Percentiles rank a stretch among this genome's conserved stretches.
phyloP scores from a whole-genome alignment of 2,797 vertebrate species.

The Tauraco hartlaubi region DNA sequence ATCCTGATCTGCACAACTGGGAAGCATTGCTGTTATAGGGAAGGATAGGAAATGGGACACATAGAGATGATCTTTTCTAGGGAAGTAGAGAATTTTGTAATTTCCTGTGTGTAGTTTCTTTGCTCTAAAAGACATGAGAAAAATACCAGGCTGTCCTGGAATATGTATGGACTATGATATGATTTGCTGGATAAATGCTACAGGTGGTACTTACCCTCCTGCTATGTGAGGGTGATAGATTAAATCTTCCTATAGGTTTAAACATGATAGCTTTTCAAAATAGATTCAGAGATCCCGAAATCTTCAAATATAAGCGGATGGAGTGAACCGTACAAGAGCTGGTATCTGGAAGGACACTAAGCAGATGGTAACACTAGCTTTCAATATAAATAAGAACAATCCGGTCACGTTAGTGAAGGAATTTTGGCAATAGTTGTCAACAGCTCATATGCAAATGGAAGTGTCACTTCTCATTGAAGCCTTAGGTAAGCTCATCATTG shows the following conservation, averaged over 20 bases:
- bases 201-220: not conserved
- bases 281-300: not conserved
- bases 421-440: not conserved
- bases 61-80: not conserved
- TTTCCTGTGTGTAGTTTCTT: not conserved
- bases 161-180: not conserved
- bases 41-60: not conserved
- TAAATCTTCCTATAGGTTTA: not conserved
- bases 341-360: not conserved
- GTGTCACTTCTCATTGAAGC: not conserved
- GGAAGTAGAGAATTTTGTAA: not conserved
- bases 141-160: not conserved
- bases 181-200: not conserved
- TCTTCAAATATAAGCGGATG: not conserved
- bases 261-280: not conserved
- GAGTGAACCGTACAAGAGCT: not conserved
- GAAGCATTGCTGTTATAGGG: not conserved
- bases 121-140: not conserved
- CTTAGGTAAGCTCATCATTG: not conserved
- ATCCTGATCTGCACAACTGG: not conserved
- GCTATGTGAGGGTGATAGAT: not conserved
- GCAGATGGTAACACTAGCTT: not conserved
- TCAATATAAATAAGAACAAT: not conserved
- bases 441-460: not conserved
- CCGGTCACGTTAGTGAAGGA: not conserved